Evolutionary conservation across 2,888 invertebrate genomes (phyloP).

Genomic region (Troides helena): DNA sequence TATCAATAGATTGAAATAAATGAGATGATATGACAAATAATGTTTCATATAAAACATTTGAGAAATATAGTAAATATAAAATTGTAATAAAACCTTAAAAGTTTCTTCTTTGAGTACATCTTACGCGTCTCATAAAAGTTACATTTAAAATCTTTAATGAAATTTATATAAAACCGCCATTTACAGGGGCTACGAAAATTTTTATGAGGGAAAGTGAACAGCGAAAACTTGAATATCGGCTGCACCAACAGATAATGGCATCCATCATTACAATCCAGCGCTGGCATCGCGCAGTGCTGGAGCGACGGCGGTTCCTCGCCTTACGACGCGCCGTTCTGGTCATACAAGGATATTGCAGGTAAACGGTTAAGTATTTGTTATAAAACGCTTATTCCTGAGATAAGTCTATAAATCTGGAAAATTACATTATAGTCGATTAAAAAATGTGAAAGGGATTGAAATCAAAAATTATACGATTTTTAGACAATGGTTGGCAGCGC

Average conservation of each 20-base stretch:
- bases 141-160: neutral
- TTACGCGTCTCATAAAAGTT: neutral
- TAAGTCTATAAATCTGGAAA: no score
- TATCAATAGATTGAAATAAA: no score
- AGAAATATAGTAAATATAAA: no score
- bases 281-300: constrained; percentile 92
- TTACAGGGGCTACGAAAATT: constrained; percentile 88
- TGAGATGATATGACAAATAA: no score
- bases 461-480: neutral
- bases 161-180: neutral
- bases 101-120: neutral
- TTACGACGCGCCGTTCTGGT: constrained; percentile 86
- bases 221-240: constrained; percentile 92
- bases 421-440: no score
- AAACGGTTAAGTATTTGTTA: no score
- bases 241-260: constrained; percentile 96
- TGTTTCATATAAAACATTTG: no score
- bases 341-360: constrained; percentile 83
- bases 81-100: no score
- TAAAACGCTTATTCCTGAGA: no score
- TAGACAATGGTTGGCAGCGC: constrained; percentile 72
- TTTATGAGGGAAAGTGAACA: constrained; percentile 97
- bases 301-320: constrained; percentile 87
- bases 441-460: no score
- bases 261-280: constrained; percentile 95